phyloP scores from a whole-genome alignment of 37 sponge, comb jelly and placozoan genomes.

The Haliclona indistincta region DNA sequence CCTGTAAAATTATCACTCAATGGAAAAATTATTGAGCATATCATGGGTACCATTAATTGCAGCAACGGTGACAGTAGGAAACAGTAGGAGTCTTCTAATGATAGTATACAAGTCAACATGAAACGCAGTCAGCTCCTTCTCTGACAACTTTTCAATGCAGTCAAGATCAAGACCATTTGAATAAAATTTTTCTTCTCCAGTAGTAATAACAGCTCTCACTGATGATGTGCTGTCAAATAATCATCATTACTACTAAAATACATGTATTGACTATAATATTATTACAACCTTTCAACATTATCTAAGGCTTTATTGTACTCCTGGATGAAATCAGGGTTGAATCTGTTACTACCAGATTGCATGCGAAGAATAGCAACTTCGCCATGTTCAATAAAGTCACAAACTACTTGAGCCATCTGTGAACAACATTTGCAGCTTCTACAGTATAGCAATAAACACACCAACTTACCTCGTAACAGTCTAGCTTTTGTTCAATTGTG shows the following conservation, averaged over 20 bases:
- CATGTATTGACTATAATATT: no score
- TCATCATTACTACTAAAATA: no score
- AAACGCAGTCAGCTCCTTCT: not conserved
- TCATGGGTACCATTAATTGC: constrained; percentile 70
- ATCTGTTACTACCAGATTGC: constrained; percentile 47
- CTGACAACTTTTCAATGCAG: not conserved
- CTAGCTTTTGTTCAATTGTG: no score
- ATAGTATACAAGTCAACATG: constrained; percentile 20
- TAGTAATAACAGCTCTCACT: constrained; percentile 48
- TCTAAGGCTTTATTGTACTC: constrained; percentile 55
- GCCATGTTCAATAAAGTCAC: no score
- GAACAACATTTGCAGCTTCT: no score
- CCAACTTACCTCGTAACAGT: no score
- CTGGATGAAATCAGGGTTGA: constrained; percentile 36
- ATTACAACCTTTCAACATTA: constrained; percentile 53
- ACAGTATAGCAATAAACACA: no score
- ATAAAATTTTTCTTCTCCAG: constrained; percentile 67
- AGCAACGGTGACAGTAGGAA: constrained; percentile 75
- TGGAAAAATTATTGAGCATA: not conserved
- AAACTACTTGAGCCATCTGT: no score
- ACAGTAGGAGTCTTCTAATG: constrained; percentile 42
- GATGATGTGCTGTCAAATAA: no score
- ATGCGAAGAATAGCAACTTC: constrained; percentile 17
- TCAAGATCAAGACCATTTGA: constrained; percentile 70
- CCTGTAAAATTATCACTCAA: constrained; percentile 38